These are phyloP conservation scores for Mormyrops boulengeri DNA, from an alignment of 2,797 vertebrate genomes.

Conservation along the genomic window DNA sequence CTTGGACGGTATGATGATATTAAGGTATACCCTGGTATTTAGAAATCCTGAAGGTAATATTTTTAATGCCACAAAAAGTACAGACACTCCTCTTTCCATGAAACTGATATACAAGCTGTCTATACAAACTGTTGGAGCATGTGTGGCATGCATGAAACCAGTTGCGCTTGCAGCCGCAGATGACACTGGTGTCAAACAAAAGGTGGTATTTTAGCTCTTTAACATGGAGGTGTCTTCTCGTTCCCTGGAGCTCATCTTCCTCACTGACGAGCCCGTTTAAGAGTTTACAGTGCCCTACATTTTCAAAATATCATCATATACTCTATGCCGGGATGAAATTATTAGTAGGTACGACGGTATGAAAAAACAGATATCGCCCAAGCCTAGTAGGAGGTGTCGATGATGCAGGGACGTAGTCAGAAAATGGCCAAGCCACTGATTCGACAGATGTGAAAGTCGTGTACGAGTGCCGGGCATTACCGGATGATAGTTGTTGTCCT, in stretches of 20 bases:
- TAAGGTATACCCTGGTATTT: background rate
- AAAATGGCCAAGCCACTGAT: background rate
- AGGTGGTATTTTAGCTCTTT: background rate
- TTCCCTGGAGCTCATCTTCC: background rate
- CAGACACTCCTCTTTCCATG: background rate
- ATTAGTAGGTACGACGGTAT: background rate
- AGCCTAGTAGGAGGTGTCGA: background rate
- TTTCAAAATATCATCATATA: background rate
- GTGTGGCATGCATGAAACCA: no score
- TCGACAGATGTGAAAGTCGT: background rate
- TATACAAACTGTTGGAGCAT: no score
- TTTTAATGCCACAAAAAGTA: background rate
- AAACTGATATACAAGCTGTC: no score
- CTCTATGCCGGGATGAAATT: background rate
- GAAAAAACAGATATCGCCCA: background rate
- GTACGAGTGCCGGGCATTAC: slow-evolving; percentile 31
- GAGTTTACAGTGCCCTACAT: background rate
- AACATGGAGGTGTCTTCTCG: background rate
- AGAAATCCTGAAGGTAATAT: background rate
- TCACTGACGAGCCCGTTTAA: background rate
- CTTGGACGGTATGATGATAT: background rate
- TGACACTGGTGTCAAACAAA: background rate
- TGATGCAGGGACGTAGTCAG: background rate
- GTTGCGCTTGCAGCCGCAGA: no score
- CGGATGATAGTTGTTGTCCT: slow-evolving; percentile 61